phyloP scores from a whole-genome alignment of 2,888 invertebrate genomes.

The Cryptocephalus moraei region DNA sequence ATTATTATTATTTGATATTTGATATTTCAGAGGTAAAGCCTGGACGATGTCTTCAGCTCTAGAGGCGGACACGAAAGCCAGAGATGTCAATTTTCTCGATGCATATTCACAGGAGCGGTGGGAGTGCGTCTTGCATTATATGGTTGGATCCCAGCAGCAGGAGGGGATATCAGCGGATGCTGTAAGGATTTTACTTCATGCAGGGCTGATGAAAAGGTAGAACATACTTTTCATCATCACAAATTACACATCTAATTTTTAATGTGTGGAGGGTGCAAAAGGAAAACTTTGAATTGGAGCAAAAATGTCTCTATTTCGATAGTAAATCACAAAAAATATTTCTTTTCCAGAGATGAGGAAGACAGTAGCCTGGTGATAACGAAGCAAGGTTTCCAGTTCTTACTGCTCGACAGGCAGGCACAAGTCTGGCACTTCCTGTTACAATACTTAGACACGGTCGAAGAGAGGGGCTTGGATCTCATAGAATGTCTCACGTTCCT shows the following conservation, averaged over 20 bases:
- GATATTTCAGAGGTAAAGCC: conserved; percentile 58
- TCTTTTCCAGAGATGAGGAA: conserved; percentile 52
- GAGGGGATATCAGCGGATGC: conserved; percentile 91
- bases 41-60: conserved; percentile 80
- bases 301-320: too few relatives aligned
- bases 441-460: conserved; percentile 89
- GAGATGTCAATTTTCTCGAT: conserved; percentile 81
- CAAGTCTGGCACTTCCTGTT: conserved; percentile 98
- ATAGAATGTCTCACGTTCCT: conserved; percentile 90
- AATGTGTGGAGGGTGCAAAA: too few relatives aligned
- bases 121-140: conserved; percentile 95
- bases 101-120: conserved; percentile 86
- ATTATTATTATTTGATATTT: background rate
- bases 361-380: conserved; percentile 84
- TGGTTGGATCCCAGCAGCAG: conserved; percentile 86
- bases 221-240: too few relatives aligned
- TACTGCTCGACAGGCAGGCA: conserved; percentile 83
- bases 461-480: conserved; percentile 73
- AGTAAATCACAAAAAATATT: conserved; percentile 9
- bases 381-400: conserved; percentile 92
- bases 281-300: too few relatives aligned
- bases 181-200: conserved; percentile 83
- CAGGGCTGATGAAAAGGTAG: conserved; percentile 83
- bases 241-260: too few relatives aligned
- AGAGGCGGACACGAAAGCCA: conserved; percentile 77